Evolutionary conservation across 2,888 invertebrate species (phyloP).

Genomic region (Ferdinandea cuprea): DNA sequence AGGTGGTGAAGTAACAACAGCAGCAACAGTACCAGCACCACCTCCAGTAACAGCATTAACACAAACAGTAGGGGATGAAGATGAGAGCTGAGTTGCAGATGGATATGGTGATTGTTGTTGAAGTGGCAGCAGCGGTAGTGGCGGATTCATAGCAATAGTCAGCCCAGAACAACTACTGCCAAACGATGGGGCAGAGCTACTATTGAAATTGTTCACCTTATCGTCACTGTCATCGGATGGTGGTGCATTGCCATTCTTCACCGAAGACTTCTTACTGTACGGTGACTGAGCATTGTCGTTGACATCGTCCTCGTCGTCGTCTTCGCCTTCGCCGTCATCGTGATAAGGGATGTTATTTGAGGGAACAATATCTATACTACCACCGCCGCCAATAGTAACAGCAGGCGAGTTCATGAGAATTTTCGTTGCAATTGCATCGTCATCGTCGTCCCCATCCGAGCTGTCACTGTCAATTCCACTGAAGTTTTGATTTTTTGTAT

Average conservation of each 20-base stretch:
- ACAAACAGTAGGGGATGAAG: slow-evolving; percentile 70
- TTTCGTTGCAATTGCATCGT: slow-evolving; percentile 64
- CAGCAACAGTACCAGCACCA: slow-evolving; percentile 47
- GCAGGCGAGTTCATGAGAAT: slow-evolving; percentile 61
- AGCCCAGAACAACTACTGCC: slow-evolving; percentile 69
- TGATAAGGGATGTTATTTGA: slow-evolving; percentile 30
- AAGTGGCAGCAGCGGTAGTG: slow-evolving; percentile 19
- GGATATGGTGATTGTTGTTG: slow-evolving; percentile 55
- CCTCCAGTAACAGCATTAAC: slow-evolving; percentile 56
- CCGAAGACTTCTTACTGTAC: slow-evolving; percentile 39
- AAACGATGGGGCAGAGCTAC: slow-evolving; percentile 68
- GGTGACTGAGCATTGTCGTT: slow-evolving; percentile 44
- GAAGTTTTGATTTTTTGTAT: slow-evolving; percentile 75
- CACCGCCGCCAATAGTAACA: slow-evolving; percentile 17
- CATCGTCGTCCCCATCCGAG: slow-evolving; percentile 71
- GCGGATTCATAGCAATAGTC: slow-evolving; percentile 58
- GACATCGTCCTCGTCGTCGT: too few relatives aligned
- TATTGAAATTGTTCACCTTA: slow-evolving; percentile 73
- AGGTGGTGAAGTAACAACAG: slow-evolving; percentile 56
- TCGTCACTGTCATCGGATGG: slow-evolving; percentile 53
- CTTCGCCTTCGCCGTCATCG: slow-evolving; percentile 37
- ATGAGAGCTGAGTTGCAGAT: slow-evolving; percentile 59
- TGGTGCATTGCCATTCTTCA: slow-evolving; percentile 18
- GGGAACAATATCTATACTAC: slow-evolving; percentile 17
- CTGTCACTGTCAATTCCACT: slow-evolving; percentile 73